phyloP scores from a whole-genome alignment of 2,113 vertebrate genomes.

The Serinus canaria region DNA sequence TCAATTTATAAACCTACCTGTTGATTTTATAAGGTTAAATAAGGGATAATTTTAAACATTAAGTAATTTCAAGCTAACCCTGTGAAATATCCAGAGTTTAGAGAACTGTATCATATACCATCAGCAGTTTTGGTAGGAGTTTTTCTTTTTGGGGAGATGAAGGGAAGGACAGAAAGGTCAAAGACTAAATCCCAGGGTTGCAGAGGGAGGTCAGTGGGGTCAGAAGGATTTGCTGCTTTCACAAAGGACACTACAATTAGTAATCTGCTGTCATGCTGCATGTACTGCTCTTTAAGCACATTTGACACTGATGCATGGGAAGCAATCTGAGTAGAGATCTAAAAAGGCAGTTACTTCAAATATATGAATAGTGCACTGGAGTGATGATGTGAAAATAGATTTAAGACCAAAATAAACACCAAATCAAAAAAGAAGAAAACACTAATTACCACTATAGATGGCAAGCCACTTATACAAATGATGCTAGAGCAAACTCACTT shows the following conservation, averaged over 20 bases:
- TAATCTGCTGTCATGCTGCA: conserved; percentile 11
- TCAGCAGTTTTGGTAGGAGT: background rate
- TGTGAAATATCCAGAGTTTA: background rate
- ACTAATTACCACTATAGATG: background rate
- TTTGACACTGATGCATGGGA: conserved; percentile 26
- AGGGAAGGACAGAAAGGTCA: background rate
- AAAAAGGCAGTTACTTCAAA: background rate
- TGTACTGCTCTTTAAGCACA: background rate
- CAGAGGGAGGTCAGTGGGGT: background rate
- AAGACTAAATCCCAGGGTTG: background rate
- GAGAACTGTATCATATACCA: background rate
- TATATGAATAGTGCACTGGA: background rate
- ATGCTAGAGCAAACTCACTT: background rate
- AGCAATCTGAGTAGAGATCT: background rate
- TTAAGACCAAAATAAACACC: background rate
- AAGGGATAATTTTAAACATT: background rate
- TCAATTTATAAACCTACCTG: background rate
- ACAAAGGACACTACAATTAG: conserved; percentile 4
- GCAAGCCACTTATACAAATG: background rate
- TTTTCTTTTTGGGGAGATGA: background rate
- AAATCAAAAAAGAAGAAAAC: background rate
- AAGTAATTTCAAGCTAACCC: background rate
- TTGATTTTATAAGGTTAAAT: background rate
- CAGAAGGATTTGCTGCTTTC: conserved; percentile 27
- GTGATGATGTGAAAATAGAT: background rate